Base-by-base conservation (phyloP, 2,888 invertebrate species). In the Leucoma salicis region DNA sequence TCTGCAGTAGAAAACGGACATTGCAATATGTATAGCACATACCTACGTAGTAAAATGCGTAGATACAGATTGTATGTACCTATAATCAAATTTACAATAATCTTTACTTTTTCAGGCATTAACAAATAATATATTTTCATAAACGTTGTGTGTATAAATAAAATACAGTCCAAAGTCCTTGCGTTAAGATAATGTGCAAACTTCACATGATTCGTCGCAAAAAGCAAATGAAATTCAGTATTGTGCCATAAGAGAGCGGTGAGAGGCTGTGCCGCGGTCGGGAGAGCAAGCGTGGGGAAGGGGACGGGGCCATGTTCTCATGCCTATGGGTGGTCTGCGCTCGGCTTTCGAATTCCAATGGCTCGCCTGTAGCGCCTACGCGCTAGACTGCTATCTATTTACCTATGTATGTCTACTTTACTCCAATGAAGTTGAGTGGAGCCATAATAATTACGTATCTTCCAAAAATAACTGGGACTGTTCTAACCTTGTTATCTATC, bases 281-380 rank as follows among this genome's bases (percentile, higher is more conserved):
- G 69, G 69, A 70, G 69, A 66, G 71, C 66, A 66, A 64, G 74
- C 82, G 86, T 86, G 87, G 85, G 87, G 86, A 85, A 84, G 81
- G 85, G 84, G 78, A 78, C 78, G 78, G 72, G 74, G 77, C 78
- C 78, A 67, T 71, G 88, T 87, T 89, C 88, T 86, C 88, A 87
- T 83, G 88, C 81, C 85, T 84, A 80, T 86, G 88, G 88, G 88
- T 87, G 88, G 88, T 87, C 88, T 80, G 74, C 79, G 86, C 82
- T 82, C 82, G 82, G 86, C 88, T 84, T 87, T 87, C 87, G 77
- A 88, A 89, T 89, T 89, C 89, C 88, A 82, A 82, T 80, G 83
- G 78, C 79, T 83, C 77, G 83, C 81, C 79, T 78, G 80, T 79
- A 82, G 84, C 86, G 87, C 88, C 87, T 86, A 87, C 86, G 78